phyloP scores from a whole-genome alignment of 2,797 vertebrate species.

The Poecilia wingei region DNA sequence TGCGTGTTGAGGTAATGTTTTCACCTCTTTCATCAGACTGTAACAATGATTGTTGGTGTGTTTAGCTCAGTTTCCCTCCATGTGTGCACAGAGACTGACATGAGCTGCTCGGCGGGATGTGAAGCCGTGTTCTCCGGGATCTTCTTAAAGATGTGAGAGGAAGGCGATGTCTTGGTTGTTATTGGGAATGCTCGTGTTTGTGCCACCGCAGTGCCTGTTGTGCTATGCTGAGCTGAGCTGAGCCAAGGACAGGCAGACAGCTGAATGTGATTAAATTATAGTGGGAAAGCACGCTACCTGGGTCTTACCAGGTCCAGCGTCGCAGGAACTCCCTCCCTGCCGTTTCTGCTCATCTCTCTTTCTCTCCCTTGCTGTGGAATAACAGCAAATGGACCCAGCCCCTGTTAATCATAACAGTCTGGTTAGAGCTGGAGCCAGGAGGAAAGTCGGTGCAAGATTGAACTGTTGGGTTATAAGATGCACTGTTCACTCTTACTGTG shows the following conservation, averaged over 20 bases:
- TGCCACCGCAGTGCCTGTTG: constrained; percentile 58
- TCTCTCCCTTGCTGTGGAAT: constrained; percentile 29
- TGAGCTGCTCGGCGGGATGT: constrained; percentile 27
- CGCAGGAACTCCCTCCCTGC: constrained; percentile 61
- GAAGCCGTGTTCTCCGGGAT: constrained; percentile 55
- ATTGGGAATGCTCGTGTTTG: constrained; percentile 43
- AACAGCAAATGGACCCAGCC: constrained; percentile 50
- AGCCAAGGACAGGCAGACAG: constrained; percentile 73
- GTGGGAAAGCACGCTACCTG: constrained; percentile 77
- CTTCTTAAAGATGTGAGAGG: constrained; percentile 44
- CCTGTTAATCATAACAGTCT: constrained; percentile 66
- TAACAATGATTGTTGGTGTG: not conserved
- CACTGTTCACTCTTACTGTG: constrained; percentile 27
- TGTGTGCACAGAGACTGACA: constrained; percentile 3
- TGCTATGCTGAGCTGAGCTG: constrained; percentile 68
- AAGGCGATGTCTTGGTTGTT: constrained; percentile 67
- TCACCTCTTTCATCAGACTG: not conserved
- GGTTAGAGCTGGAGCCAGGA: constrained; percentile 55
- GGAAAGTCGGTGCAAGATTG: constrained; percentile 58
- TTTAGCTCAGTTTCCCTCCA: constrained; percentile 9
- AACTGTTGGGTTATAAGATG: constrained; percentile 46
- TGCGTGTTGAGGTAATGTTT: not conserved
- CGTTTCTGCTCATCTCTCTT: constrained; percentile 18
- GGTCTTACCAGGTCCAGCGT: constrained; percentile 69
- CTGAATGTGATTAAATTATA: constrained; percentile 84